phyloP scores from a whole-genome alignment of 2,797 vertebrate genomes.

The Anisognathus igniventris region DNA sequence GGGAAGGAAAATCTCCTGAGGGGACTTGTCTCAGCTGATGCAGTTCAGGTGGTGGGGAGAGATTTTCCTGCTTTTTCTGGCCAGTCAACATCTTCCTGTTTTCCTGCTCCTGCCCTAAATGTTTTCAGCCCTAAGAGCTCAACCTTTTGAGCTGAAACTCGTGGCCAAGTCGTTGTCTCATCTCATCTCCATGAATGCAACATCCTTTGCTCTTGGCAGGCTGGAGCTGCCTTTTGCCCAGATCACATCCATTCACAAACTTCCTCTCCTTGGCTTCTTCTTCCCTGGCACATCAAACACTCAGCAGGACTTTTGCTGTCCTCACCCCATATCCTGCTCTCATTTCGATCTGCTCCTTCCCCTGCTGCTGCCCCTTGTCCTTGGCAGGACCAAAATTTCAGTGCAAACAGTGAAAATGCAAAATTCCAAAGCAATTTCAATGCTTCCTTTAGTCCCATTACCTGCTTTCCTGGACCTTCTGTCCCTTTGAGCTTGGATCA shows the following conservation, averaged over 20 bases:
- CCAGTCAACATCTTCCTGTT: constrained; percentile 6
- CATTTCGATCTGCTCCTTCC: background rate
- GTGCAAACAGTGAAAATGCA: background rate
- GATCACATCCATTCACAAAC: constrained; percentile 7
- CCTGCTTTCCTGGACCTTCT: background rate
- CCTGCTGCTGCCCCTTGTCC: no score
- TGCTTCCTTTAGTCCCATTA: background rate
- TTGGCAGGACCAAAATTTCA: background rate
- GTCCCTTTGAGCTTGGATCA: background rate
- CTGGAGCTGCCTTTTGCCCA: background rate
- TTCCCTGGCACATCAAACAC: background rate
- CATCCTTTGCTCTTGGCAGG: constrained; percentile 45
- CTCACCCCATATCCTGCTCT: background rate
- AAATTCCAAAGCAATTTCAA: rapidly evolving
- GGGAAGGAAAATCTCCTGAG: background rate
- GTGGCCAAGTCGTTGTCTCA: constrained; percentile 32
- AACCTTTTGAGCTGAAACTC: background rate
- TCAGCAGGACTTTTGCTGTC: background rate
- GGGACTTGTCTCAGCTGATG: constrained; percentile 46
- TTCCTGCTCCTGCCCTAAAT: background rate
- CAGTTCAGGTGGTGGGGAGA: constrained; percentile 30
- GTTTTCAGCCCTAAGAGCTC: background rate
- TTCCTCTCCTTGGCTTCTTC: background rate
- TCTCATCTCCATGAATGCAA: background rate
- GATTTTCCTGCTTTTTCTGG: background rate